These are phyloP conservation scores for Chymomyza fuscimana DNA, from an alignment of 2,888 invertebrate species.

Conservation along the genomic window DNA sequence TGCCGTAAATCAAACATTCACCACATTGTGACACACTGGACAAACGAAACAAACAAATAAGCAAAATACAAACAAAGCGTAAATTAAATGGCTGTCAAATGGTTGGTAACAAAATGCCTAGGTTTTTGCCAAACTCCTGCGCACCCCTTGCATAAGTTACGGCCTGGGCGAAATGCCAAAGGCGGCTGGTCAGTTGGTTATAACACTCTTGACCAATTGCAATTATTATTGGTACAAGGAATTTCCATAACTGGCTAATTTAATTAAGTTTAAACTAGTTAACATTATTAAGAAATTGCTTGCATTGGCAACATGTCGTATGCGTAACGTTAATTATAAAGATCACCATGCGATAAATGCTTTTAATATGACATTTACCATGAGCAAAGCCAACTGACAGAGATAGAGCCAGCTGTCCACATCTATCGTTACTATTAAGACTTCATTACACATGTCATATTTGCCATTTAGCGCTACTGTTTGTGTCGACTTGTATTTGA, in stretches of 20 bases:
- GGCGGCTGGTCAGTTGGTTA: neutral
- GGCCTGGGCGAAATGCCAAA: conserved; percentile 13
- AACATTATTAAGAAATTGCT: neutral
- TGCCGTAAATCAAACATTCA: conserved; percentile 73
- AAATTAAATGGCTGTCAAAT: conserved; percentile 73
- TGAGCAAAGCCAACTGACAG: neutral
- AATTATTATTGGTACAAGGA: neutral
- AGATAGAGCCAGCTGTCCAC: conserved; percentile 32
- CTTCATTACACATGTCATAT: conserved; percentile 75
- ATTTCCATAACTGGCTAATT: neutral
- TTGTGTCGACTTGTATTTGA: neutral
- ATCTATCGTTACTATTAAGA: conserved; percentile 69
- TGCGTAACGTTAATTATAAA: conserved; percentile 69
- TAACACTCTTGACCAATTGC: neutral
- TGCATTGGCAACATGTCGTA: conserved; percentile 54
- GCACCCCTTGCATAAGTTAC: conserved; percentile 41
- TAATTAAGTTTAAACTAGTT: neutral
- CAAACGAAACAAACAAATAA: conserved; percentile 36
- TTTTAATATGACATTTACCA: conserved; percentile 6
- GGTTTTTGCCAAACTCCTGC: conserved; percentile 16
- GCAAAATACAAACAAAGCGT: conserved; percentile 69
- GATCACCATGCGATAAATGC: conserved; percentile 25
- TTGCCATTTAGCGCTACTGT: conserved; percentile 51
- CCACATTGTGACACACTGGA: conserved; percentile 49
- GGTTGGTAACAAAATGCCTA: conserved; percentile 30